Evolutionary conservation across 1,140 invertebrate genomes (phyloP), one percentile per base, ranked within the genome.

Genomic region (Calosoma granatense): DNA sequence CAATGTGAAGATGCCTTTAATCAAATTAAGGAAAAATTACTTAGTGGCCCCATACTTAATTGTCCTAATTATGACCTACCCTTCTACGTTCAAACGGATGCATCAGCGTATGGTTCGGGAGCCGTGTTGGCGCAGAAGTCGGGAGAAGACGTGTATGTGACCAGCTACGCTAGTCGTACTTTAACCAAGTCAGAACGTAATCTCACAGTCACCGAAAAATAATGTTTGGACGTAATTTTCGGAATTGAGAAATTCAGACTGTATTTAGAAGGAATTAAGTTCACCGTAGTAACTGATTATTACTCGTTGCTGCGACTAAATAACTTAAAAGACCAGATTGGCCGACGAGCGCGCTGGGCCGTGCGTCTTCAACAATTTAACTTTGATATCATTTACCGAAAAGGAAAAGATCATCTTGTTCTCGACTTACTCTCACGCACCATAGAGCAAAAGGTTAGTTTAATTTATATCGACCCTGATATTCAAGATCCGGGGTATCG

Each of bases 221-320:
- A 80, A 69, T 70, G 69, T 51, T 59, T 78, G n/a, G n/a, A n/a
- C n/a, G n/a, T n/a, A n/a, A n/a, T n/a, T n/a, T n/a, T n/a, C n/a
- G n/a, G n/a, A n/a, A 63, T 79, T 1, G 62, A 74, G 55, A 67
- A 74, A 55, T 75, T 74, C 59, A 39, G 65, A 20, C 60, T 61
- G 20, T 79, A 71, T 62, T 54, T 80, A 4, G 67, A 72, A 56
- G 70, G 69, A 2, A 65, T 56, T 12, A 56, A 70, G 6, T 77
- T 81, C 56, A 69, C 41, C 1, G 67, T 78, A 2, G 60, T 72
- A 12, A 78, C 76, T 0, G 76, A 80, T 57, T 73, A 78, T 52
- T 63, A 67, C 22, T 65, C 72, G 6, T 60, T 80, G 2, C 47
- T 62, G 9, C 60, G 56, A 59, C 51, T 66, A 14, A 17, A 58